A percentile compares a stretch with the other conserved stretches of the same genome.
Evolutionary conservation across 2,113 vertebrate genomes (phyloP).

Genomic region (Paramisgurnus dabryanus): DNA sequence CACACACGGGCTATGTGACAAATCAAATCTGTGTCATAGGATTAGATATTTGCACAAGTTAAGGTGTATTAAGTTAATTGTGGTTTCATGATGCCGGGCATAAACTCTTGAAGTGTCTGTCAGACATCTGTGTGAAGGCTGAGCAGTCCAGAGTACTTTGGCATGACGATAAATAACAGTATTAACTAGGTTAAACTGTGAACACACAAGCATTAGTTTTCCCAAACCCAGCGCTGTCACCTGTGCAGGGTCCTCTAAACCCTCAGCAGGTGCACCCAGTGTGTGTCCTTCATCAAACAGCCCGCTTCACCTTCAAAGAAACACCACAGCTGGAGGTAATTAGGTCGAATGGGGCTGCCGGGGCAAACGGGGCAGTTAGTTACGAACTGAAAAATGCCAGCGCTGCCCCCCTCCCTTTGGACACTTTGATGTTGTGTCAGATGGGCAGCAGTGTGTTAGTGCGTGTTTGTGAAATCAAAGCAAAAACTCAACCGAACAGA

Average conservation of each 20-base stretch:
- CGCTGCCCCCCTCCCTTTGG: conserved; percentile 45
- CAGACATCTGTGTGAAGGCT: no score
- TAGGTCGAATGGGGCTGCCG: conserved; percentile 42
- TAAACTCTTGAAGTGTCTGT: no score
- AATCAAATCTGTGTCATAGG: no score
- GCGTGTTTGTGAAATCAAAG: conserved; percentile 48
- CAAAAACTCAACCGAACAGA: neutral
- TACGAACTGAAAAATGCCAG: conserved; percentile 59
- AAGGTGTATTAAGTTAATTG: no score
- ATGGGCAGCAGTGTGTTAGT: conserved; percentile 38
- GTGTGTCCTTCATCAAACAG: conserved; percentile 25
- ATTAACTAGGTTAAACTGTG: neutral
- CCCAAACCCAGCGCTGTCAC: conserved; percentile 18
- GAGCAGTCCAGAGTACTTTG: no score
- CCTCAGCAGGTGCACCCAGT: conserved; percentile 50
- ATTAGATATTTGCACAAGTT: no score
- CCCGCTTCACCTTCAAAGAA: conserved; percentile 49
- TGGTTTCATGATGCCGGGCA: no score
- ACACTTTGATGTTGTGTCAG: conserved; percentile 57
- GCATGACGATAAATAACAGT: no score
- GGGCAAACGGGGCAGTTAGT: conserved; percentile 46
- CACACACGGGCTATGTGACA: no score
- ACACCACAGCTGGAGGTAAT: conserved; percentile 56
- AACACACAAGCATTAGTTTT: neutral
- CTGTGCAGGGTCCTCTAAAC: conserved; percentile 32